phyloP scores from a whole-genome alignment of 1,140 invertebrate genomes.

The Panulirus ornatus region DNA sequence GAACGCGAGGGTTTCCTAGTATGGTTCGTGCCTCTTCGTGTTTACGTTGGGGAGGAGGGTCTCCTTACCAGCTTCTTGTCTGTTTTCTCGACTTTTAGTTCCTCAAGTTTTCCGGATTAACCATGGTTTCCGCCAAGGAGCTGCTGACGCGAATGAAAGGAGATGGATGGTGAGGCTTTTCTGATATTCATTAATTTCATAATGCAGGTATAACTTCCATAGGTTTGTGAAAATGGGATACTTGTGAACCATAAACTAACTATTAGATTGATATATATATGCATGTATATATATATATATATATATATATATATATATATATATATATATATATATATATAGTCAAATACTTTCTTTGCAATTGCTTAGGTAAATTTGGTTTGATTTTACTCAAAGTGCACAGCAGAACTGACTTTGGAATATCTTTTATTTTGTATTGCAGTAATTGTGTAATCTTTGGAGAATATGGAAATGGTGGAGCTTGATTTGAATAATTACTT shows the following conservation, averaged over 20 bases:
- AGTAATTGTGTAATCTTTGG: no score
- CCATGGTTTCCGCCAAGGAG: slow-evolving; percentile 35
- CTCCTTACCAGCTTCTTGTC: neutral
- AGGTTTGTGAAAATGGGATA: neutral
- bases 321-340: neutral
- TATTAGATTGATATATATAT: neutral
- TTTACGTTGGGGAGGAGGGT: neutral
- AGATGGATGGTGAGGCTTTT: slow-evolving; percentile 8
- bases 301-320: neutral
- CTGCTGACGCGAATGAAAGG: neutral
- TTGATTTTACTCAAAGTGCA: no score
- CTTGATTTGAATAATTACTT: no score
- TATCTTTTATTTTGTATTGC: no score
- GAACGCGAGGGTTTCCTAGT: no score
- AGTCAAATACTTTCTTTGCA: no score
- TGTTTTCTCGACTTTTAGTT: neutral
- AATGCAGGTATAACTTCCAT: neutral
- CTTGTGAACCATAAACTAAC: neutral
- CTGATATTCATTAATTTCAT: neutral
- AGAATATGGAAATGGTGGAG: no score
- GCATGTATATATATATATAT: neutral
- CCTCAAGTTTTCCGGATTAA: neutral
- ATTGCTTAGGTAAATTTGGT: no score
- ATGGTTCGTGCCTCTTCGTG: neutral
- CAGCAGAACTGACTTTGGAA: no score